Evolutionary conservation across 2,888 invertebrate genomes (phyloP).

Genomic region (Meteorus cinctellus): DNA sequence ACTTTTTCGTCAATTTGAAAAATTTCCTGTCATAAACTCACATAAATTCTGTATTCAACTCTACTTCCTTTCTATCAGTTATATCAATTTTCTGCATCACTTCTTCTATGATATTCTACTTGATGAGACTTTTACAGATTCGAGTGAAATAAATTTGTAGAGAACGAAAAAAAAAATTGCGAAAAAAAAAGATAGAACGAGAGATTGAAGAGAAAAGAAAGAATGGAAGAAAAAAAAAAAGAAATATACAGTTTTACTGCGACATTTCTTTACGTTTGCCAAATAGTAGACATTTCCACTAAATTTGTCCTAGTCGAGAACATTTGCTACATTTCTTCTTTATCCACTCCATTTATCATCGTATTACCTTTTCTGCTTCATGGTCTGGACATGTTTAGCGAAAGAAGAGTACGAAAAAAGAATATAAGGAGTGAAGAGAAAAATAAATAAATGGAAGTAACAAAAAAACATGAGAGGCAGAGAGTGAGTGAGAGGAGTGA

Average conservation of each 20-base stretch:
- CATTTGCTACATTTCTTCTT: conserved; percentile 52
- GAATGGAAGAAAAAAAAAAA: conserved; percentile 3
- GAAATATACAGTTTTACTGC: neutral
- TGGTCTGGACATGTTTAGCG: conserved; percentile 1
- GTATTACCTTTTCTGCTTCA: conserved; percentile 13
- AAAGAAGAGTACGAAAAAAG: neutral
- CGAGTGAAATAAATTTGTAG: neutral
- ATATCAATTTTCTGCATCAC: neutral
- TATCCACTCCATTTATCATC: conserved; percentile 39
- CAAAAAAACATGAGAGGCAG: no score
- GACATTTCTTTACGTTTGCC: conserved; percentile 50
- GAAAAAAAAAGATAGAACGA: neutral
- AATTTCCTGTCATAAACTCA: no score
- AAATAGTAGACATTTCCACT: conserved; percentile 25
- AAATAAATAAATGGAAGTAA: neutral
- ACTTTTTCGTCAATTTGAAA: no score
- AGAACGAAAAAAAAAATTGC: neutral
- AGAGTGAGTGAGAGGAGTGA: no score
- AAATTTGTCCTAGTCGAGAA: conserved; percentile 47
- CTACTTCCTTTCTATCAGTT: neutral
- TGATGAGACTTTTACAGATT: neutral
- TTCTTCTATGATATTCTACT: neutral
- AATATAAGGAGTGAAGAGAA: no score
- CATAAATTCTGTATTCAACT: neutral
- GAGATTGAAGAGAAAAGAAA: conserved; percentile 47